Base-by-base conservation (phyloP, 2,888 invertebrate species). In the Meliscaeva auricollis region DNA sequence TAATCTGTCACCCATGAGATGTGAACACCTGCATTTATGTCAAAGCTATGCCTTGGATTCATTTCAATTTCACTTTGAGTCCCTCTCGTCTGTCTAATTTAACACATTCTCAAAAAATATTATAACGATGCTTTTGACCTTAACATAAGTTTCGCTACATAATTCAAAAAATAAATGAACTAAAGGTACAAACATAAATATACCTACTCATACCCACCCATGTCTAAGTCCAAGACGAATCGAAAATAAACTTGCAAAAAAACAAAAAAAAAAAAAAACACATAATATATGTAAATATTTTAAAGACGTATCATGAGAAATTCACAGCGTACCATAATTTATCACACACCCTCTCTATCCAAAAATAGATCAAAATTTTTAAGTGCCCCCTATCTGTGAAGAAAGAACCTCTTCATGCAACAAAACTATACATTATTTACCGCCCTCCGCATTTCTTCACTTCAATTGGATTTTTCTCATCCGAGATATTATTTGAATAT, bases 281-380 rank as follows among this genome's bases (percentile, higher is more conserved):
- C 30, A 69, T n/a, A n/a, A 50, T 11, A 69, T 22, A 22, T 26
- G 26, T 41, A 56, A 74, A 74, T 60, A 58, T 46, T 46, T 58
- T 22, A 68, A 50, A 73, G 32, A 35, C 30, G 20, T 69, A 41
- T 64, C 50, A 66, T 41, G 69, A 72, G 66, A 60, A 68, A 60
- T 77, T 68, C 77, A 66, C 66, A 72, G 66, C 66, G 46, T 60
- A 35, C 56, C 66, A 44, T 50, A 50, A 66, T 66, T 66, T 66
- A 66, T 66, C 66, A 66, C 84, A 84, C 84, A 84, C 84, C 83
- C 80, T 70, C 80, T 75, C 32, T 35, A 41, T 46, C 58, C 52
- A 22, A 80, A 84, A 84, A 84, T 84, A 84, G 84, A 79, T 60
- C 9, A 35, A 54, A 48, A 35, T 41, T 75, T 17, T 66, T 50